Evolutionary conservation across 2,113 vertebrate species (phyloP).

Genomic region (Diglossa brunneiventris): DNA sequence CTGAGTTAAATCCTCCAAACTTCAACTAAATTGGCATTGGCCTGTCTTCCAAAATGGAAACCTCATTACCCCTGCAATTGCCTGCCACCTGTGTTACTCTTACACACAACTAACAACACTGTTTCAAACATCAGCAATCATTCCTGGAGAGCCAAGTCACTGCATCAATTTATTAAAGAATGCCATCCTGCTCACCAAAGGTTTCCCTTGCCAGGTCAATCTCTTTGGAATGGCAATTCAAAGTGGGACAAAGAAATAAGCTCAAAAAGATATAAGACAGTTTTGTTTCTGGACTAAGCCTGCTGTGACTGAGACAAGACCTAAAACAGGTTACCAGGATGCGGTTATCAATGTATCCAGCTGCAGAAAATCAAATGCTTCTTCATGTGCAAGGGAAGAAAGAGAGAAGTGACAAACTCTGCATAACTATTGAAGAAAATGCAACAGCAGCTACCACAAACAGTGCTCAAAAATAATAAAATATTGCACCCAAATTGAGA

Average conservation of each 20-base stretch:
- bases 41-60: not conserved
- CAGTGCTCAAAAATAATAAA: not conserved
- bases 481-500: not conserved
- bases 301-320: not conserved
- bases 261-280: not conserved
- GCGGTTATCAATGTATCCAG: fast-evolving
- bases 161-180: not conserved
- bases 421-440: not conserved
- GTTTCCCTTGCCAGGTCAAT: not conserved
- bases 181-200: not conserved
- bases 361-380: not conserved
- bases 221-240: not conserved
- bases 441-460: not conserved
- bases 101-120: not conserved
- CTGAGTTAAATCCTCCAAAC: not conserved
- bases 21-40: not conserved
- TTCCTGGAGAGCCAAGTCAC: not conserved
- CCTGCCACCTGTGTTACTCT: not conserved
- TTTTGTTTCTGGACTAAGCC: not conserved
- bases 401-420: not conserved
- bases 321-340: not conserved
- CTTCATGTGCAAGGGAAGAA: not conserved
- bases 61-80: not conserved
- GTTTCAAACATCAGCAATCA: not conserved
- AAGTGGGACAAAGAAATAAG: not conserved